Conservation (phyloP, 1,140 invertebrate genomes). For the Zaprionus lachaisei region DNA sequence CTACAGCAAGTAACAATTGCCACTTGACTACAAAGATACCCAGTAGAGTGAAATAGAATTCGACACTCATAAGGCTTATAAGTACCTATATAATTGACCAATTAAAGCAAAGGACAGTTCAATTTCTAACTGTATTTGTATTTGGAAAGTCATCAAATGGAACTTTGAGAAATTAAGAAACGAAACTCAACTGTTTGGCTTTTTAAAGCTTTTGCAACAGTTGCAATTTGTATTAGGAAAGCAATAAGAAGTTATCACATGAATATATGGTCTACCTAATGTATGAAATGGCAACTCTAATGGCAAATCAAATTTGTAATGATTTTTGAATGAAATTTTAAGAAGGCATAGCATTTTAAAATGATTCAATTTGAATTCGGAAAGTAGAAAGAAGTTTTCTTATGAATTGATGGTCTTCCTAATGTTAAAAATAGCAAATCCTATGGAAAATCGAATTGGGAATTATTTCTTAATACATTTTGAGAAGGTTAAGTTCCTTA, state of each 20-base stretch:
- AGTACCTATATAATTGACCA: neutral
- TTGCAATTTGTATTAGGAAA: neutral
- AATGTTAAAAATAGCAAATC: neutral
- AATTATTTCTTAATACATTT: neutral
- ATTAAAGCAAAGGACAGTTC: neutral
- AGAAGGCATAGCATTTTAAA: too few relatives aligned
- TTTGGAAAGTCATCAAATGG: neutral
- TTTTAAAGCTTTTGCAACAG: neutral
- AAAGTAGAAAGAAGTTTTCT: too few relatives aligned
- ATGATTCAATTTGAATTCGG: too few relatives aligned
- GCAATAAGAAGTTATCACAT: neutral
- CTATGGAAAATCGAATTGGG: rapidly evolving
- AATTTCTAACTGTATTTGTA: neutral
- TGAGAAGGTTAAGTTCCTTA: too few relatives aligned
- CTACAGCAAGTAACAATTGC: neutral
- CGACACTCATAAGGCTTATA: neutral
- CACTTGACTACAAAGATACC: conserved; percentile 17
- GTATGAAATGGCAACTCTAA: neutral
- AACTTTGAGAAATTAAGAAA: neutral
- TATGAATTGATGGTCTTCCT: neutral
- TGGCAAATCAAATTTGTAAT: neutral
- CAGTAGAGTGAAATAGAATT: conserved; percentile 2
- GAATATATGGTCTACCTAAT: neutral
- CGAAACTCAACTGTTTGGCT: neutral
- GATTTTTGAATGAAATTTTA: neutral